Percentiles rank a stretch among this genome's conserved stretches.
Conservation (phyloP, 2,888 invertebrate species). For the Erebia aethiops region DNA sequence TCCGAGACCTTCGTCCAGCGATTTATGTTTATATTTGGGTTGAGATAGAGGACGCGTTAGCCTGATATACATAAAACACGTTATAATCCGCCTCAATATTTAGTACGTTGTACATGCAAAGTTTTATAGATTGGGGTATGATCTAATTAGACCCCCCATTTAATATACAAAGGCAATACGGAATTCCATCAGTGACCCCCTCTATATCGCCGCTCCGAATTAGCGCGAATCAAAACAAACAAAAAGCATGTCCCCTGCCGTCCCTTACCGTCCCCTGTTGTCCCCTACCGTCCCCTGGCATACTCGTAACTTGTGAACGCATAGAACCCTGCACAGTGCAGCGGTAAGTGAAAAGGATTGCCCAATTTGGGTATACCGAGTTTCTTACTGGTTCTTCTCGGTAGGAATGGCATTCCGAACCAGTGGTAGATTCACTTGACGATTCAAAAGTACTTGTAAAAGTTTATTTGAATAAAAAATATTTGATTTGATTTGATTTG, state of each 20-base stretch:
- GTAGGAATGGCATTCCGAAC: no score
- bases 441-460: no score
- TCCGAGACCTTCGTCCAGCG: no score
- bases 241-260: constrained; percentile 17
- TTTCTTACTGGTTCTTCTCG: no score
- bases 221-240: constrained; percentile 17
- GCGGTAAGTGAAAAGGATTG: constrained; percentile 8
- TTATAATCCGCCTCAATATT: no score
- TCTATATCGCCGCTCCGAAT: constrained; percentile 10
- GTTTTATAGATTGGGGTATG: neutral
- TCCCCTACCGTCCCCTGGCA: constrained; percentile 11
- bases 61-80: no score
- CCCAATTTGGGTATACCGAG: neutral
- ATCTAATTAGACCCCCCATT: constrained; percentile 17
- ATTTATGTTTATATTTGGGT: no score
- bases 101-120: no score
- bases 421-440: no score
- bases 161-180: constrained; percentile 15
- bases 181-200: constrained; percentile 15
- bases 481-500: no score
- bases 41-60: no score
- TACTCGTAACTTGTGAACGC: constrained; percentile 4
- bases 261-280: neutral
- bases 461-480: no score
- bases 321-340: neutral